A percentile compares a stretch with the other conserved stretches of the same genome.
These are phyloP conservation scores for Thalpophila matura DNA, from an alignment of 2,888 invertebrate species.

Conservation along the genomic window DNA sequence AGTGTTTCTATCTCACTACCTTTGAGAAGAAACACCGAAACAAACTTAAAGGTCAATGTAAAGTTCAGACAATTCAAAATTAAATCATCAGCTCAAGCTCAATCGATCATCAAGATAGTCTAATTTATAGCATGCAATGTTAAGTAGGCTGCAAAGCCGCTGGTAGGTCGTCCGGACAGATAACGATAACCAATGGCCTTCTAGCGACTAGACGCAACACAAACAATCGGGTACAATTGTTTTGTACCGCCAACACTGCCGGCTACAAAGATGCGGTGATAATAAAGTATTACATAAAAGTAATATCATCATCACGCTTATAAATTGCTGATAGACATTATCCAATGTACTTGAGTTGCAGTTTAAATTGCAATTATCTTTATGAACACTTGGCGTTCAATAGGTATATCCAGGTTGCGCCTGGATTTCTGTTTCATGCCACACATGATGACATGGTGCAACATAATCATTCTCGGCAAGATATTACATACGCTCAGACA, in stretches of 20 bases:
- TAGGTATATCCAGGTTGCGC: slow-evolving; percentile 15
- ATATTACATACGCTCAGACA: slow-evolving; percentile 18
- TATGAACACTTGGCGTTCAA: slow-evolving; percentile 35
- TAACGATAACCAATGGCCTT: slow-evolving; percentile 58
- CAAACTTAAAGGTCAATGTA: no score
- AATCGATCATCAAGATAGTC: slow-evolving; percentile 56
- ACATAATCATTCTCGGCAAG: slow-evolving; percentile 28
- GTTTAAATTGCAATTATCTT: slow-evolving; percentile 28
- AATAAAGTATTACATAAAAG: slow-evolving; percentile 27
- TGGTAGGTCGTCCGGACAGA: slow-evolving; percentile 50
- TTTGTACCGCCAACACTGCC: slow-evolving; percentile 30
- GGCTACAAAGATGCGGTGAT: slow-evolving; percentile 25
- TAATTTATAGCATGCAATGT: slow-evolving; percentile 40
- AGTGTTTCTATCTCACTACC: no score
- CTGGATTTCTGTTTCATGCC: slow-evolving; percentile 27
- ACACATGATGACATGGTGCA: slow-evolving; percentile 24
- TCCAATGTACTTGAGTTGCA: slow-evolving; percentile 16
- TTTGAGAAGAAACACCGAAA: no score
- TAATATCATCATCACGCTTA: slow-evolving; percentile 9
- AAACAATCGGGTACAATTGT: slow-evolving; percentile 33
- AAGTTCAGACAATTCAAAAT: no score
- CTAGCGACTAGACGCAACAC: slow-evolving; percentile 43
- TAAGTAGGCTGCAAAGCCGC: slow-evolving; percentile 39
- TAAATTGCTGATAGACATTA: slow-evolving; percentile 22
- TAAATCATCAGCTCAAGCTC: neutral